Conservation (phyloP, 2,888 invertebrate species). For the Philonicus albiceps region DNA sequence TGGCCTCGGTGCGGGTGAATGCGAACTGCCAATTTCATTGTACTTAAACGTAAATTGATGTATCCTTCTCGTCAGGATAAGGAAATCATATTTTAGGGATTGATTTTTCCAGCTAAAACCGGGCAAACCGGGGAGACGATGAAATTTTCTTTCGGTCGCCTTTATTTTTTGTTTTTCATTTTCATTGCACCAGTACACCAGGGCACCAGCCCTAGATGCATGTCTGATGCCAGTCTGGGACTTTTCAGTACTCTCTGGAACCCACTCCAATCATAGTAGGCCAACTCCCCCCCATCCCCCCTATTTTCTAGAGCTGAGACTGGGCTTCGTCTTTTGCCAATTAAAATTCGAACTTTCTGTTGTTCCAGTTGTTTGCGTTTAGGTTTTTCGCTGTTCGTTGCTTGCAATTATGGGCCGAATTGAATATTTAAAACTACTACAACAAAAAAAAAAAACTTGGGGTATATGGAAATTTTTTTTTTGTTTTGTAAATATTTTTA, state of each 20-base stretch:
- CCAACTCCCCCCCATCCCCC: not conserved
- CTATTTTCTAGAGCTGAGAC: not conserved
- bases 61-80: not conserved
- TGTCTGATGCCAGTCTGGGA: not conserved
- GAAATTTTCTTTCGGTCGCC: not conserved
- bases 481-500: not conserved
- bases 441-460: not conserved
- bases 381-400: not conserved
- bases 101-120: conserved; percentile 1
- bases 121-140: not conserved
- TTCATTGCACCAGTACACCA: not conserved
- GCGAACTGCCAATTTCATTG: conserved; percentile 7
- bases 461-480: not conserved
- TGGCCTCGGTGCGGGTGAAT: not conserved
- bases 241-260: not conserved
- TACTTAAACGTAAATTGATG: not conserved
- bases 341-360: not conserved
- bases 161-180: not conserved
- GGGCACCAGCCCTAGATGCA: not conserved
- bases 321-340: not conserved
- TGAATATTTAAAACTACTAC: not conserved
- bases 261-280: too few species aligned
- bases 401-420: not conserved
- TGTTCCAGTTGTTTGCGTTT: not conserved
- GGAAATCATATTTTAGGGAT: not conserved